These are phyloP conservation scores for Spatula versicolor DNA, from an alignment of 2,797 vertebrate species.

Conservation along the genomic window DNA sequence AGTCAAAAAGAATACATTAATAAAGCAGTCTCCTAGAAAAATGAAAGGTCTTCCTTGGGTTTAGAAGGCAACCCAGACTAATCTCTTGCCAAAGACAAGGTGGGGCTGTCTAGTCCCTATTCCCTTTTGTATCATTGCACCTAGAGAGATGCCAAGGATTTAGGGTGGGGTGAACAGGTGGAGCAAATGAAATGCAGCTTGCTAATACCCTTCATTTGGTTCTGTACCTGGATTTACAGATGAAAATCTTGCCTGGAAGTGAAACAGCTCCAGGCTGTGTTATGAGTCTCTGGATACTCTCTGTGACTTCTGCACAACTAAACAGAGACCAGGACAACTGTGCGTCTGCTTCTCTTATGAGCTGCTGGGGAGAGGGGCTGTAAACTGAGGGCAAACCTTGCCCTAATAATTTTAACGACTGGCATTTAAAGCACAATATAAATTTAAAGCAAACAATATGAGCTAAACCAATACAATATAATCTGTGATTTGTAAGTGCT, in stretches of 20 bases:
- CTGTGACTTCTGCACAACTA: background rate
- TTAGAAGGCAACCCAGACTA: background rate
- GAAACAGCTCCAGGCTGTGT: background rate
- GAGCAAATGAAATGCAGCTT: background rate
- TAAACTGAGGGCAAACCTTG: conserved; percentile 45
- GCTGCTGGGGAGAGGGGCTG: conserved; percentile 1
- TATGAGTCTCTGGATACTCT: background rate
- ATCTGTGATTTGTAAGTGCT: conserved; percentile 56
- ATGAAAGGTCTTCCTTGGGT: background rate
- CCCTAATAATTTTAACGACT: conserved; percentile 53
- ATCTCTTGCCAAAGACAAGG: background rate
- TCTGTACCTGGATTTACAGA: background rate
- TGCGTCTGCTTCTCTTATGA: background rate
- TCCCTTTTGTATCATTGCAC: background rate
- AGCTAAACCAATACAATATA: conserved; percentile 56
- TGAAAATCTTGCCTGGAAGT: background rate
- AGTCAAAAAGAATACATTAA: background rate
- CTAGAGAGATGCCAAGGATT: background rate
- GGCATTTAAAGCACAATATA: conserved; percentile 61
- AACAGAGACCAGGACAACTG: background rate
- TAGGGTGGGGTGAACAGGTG: background rate
- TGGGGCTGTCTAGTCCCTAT: background rate
- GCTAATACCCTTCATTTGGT: background rate
- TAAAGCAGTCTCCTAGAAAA: background rate
- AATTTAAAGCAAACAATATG: conserved; percentile 61